Percentiles rank a stretch among this genome's conserved stretches.
These are phyloP conservation scores for Tipula vernalis DNA, from an alignment of 2,888 invertebrate species.

Conservation along the genomic window DNA sequence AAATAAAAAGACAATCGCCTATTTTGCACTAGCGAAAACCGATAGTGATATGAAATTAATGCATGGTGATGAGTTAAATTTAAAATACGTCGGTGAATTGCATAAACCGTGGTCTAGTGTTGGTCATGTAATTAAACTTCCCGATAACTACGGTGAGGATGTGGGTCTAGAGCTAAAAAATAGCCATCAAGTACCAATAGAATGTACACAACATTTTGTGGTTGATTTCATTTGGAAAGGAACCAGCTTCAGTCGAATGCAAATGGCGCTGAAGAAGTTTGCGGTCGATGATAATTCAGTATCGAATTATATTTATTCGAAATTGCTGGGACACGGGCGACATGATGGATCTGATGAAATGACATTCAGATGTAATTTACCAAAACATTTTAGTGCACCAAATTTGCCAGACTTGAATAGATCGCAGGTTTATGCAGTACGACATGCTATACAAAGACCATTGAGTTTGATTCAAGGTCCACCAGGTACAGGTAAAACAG, in stretches of 20 bases:
- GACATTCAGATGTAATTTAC: conserved; percentile 78
- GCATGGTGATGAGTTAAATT: conserved; percentile 94
- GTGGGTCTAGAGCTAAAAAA: conserved; percentile 93
- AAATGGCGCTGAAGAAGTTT: conserved; percentile 84
- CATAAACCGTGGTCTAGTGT: conserved; percentile 96
- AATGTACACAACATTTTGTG: conserved; percentile 89
- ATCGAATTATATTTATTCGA: conserved; percentile 95
- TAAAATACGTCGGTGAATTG: conserved; percentile 85
- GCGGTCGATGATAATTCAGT: conserved; percentile 94
- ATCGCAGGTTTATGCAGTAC: conserved; percentile 95
- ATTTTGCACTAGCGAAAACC: conserved; percentile 93
- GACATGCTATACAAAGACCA: conserved; percentile 92
- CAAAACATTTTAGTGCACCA: conserved; percentile 94
- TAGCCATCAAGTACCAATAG: conserved; percentile 82
- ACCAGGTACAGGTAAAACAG: conserved; percentile 92
- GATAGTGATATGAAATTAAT: conserved; percentile 98
- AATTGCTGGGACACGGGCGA: conserved; percentile 86
- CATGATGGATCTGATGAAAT: conserved; percentile 94
- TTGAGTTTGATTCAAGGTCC: conserved; percentile 95
- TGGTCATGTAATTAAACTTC: conserved; percentile 94
- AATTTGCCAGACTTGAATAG: conserved; percentile 95
- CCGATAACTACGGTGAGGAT: conserved; percentile 94
- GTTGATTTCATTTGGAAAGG: conserved; percentile 99
- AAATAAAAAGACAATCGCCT: conserved; percentile 96
- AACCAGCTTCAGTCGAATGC: conserved; percentile 97